Conservation (phyloP, 2,113 vertebrate genomes). For the Eurystomus gularis region DNA sequence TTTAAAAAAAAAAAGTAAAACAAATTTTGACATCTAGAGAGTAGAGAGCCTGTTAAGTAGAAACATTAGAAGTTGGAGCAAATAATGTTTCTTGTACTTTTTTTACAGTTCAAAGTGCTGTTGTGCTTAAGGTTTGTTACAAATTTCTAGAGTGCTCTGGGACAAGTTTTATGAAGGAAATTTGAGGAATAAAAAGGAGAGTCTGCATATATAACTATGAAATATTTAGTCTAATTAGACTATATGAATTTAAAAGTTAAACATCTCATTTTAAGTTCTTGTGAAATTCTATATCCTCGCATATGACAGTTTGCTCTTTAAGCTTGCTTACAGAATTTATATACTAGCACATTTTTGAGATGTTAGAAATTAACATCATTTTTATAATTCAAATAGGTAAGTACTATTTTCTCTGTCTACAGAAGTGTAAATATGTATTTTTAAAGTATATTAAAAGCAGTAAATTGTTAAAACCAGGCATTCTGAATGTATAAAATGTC, state of each 20-base stretch:
- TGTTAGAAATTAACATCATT: background rate
- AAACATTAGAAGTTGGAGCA: background rate
- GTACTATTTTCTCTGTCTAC: background rate
- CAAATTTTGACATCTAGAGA: background rate
- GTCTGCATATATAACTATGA: background rate
- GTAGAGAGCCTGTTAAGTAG: background rate
- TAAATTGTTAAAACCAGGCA: background rate
- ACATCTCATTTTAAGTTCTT: background rate
- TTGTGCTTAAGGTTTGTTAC: background rate
- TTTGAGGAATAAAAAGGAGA: background rate
- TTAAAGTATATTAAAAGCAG: background rate
- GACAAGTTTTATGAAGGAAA: background rate
- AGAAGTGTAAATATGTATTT: background rate
- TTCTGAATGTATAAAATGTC: background rate
- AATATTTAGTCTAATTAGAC: background rate
- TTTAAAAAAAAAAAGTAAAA: background rate
- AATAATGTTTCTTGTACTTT: background rate
- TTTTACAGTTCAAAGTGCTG: background rate
- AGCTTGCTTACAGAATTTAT: background rate
- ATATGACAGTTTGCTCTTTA: background rate
- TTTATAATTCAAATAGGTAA: background rate
- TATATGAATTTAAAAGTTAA: background rate
- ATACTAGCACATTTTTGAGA: background rate
- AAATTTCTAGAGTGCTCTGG: background rate
- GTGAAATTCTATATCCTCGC: background rate